phyloP scores from a whole-genome alignment of 2,888 invertebrate species.

The Microchrysa polita region DNA sequence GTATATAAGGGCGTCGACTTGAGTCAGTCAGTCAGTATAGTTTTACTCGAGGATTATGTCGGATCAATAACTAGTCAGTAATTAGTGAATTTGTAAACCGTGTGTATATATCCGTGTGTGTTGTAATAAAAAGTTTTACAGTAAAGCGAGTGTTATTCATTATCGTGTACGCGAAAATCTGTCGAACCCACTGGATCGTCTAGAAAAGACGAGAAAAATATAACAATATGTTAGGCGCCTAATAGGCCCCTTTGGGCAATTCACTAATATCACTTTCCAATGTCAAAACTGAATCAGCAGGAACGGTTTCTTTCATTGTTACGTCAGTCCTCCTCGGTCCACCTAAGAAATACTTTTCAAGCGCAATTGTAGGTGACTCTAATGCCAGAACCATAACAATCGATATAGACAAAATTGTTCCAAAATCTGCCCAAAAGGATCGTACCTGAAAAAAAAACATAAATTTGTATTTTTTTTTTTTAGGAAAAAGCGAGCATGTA shows the following conservation, averaged over 20 bases:
- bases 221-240: too few relatives aligned
- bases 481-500: neutral
- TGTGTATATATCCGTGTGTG: too few relatives aligned
- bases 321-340: slow-evolving; percentile 32
- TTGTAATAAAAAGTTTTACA: too few relatives aligned
- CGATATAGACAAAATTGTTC: slow-evolving; percentile 60
- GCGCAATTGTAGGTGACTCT: slow-evolving; percentile 65
- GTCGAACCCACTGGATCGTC: too few relatives aligned
- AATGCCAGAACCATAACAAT: slow-evolving; percentile 65
- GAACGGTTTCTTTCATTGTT: neutral
- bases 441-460: slow-evolving; percentile 58
- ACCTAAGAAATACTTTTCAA: slow-evolving; percentile 63
- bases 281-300: slow-evolving; percentile 5
- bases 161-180: too few relatives aligned
- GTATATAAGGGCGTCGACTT: too few relatives aligned
- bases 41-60: too few relatives aligned
- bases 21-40: too few relatives aligned
- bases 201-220: too few relatives aligned
- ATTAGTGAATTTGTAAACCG: too few relatives aligned
- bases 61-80: too few relatives aligned
- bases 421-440: slow-evolving; percentile 64
- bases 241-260: neutral
- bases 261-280: slow-evolving; percentile 9
- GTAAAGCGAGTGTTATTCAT: too few relatives aligned
- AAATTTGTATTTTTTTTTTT: neutral